Base-by-base conservation (phyloP, 2,888 invertebrate genomes). In the Rhagonycha fulva region DNA sequence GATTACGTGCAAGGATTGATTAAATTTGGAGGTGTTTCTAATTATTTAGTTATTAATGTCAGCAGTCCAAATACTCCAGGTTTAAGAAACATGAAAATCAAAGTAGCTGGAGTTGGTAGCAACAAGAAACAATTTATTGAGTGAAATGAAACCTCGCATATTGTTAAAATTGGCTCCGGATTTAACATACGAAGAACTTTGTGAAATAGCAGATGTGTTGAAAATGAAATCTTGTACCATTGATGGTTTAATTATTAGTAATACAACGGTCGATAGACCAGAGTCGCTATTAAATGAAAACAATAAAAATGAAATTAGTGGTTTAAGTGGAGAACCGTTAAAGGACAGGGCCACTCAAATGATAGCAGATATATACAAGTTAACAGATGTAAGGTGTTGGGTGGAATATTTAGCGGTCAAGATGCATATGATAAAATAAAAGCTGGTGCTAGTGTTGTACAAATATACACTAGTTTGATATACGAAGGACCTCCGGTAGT, bases 41-140 rank as follows among this genome's bases (percentile, higher is more conserved):
- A 99, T 88, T 99, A 99, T 88, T 92, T 99, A 83, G 99, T 99
- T 0, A 94, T 99, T 76, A 99, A 99, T 88, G 90, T 99, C 4
- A 98, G 98, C 85, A 96, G 98, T 87, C 99, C 99, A 0, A 99
- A 99, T 85, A 99, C 99, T 0, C 96, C 96, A 2, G 98, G 98
- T 0, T 89, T 99, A 70, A 90, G 98, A 75, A 90, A 92, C 75
- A 89, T 98, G 85, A 99, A 99, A 87, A 90, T 89, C 26, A 95
- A 94, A 87, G 90, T 94, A 68, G 91, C 94, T 80, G 62, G 89
- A 88, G 67, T 89, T 95, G 0, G 90, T 95, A 71, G 88, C 89
- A 81, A 90, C 92, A 0, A 91, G 94, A 82, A 88, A 92, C 80
- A 85, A 86, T 9, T 85, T 93, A 9, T 81, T 86, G 24, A 79